These are phyloP conservation scores for Temnothorax longispinosus DNA, from an alignment of 1,140 invertebrate species.

Conservation along the genomic window DNA sequence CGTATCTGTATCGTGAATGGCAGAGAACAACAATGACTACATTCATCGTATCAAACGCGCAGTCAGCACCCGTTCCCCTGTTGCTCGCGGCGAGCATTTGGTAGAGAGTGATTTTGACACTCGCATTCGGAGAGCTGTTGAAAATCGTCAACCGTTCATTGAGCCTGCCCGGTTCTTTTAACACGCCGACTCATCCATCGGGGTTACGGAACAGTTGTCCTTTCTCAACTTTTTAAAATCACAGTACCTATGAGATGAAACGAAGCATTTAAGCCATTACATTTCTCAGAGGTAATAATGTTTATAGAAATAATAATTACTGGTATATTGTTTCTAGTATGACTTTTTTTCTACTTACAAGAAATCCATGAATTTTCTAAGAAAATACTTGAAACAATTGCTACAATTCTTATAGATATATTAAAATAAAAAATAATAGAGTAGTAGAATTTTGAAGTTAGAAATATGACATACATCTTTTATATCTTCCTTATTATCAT, in stretches of 20 bases:
- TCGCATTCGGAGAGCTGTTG: conserved; percentile 62
- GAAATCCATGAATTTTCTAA: background rate
- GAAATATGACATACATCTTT: background rate
- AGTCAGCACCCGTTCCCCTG: conserved; percentile 43
- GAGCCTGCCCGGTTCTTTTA: conserved; percentile 41
- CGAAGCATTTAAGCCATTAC: background rate
- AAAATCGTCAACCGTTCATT: conserved; percentile 70
- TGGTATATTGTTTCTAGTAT: background rate
- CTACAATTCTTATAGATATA: background rate
- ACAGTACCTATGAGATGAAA: background rate
- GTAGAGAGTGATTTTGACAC: conserved; percentile 66
- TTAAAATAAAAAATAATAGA: background rate
- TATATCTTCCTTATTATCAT: no score
- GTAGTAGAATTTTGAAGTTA: background rate
- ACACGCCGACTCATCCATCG: conserved; percentile 51
- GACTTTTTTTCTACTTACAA: background rate
- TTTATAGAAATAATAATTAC: conserved; percentile 37
- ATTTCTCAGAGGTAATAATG: background rate
- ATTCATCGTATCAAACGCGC: conserved; percentile 68
- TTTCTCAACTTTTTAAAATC: conserved; percentile 25
- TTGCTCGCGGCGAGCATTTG: conserved; percentile 43
- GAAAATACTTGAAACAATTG: background rate
- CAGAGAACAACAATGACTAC: conserved; percentile 64
- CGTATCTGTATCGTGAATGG: conserved; percentile 54
- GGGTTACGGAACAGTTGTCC: background rate